Evolutionary conservation across 1,140 invertebrate genomes (phyloP), one percentile per base, ranked within the genome.

Genomic region (Drosophila setifemur): DNA sequence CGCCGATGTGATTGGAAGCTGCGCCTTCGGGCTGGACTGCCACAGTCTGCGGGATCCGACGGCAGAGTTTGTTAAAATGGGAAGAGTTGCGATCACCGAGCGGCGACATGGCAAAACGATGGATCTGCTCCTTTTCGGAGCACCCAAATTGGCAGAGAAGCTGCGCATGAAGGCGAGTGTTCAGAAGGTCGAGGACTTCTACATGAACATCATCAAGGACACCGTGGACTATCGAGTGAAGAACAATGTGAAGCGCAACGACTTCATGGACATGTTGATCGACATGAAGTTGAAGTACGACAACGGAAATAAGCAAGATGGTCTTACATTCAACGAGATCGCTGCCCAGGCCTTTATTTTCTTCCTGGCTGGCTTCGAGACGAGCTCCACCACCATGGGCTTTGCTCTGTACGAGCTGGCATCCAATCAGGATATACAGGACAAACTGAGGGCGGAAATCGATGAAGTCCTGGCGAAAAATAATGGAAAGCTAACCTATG

Each of bases 11-110:
- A 93, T 94, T 12, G 93, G 92, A 0, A 92, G 90, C 18, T 92
- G 93, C 26, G 93, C 92, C 5, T 94, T 94, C 75, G 94, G 94
- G 0, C 90, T 94, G 3, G 91, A 94, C 11, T 92, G 92, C 55
- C 92, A 93, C 42, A 91, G 92, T 18, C 26, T 88, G 3, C 39
- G 48, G 2, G 89, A 93, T 68, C 87, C 91, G 0, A 87, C 92
- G 5, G 90, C 92, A 0, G 91, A 93, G 66, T 94, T 94, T 26
- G 57, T 73, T 0, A 12, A 14, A n/a, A 78, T 79, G 74, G 77
- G 66, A 11, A 42, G 2, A 0, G n/a, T 35, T 4, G 53, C 54
- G 2, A 26, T 81, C 1, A 58, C 39, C 0, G 31, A 79, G 0
- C 28, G 52, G 6, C 48, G 66, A 1, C 47, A 68, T 11, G 66